Evolutionary conservation across 2,113 vertebrate genomes (phyloP).

Genomic region (Paratilapia polleni): DNA sequence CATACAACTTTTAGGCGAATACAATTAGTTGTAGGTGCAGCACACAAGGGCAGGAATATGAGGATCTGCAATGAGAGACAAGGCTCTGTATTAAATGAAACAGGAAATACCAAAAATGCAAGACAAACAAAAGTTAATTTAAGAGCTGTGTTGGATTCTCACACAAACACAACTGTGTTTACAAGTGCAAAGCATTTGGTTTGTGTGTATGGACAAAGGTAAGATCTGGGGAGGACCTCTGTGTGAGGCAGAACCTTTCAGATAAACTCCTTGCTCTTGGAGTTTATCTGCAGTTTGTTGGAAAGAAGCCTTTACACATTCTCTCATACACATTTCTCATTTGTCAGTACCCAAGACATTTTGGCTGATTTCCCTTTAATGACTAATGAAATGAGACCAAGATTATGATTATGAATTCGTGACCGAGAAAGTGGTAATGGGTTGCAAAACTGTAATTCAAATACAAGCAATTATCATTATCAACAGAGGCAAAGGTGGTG

Average conservation of each 20-base stretch:
- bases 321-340: not conserved
- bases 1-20: not conserved
- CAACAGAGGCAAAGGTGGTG: not conserved
- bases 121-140: conserved; percentile 1
- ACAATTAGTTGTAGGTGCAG: not conserved
- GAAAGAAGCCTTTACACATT: not conserved
- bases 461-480: not conserved
- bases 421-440: not conserved
- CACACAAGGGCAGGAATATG: not conserved
- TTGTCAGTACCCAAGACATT: not conserved
- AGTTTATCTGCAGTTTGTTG: not conserved
- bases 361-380: not conserved
- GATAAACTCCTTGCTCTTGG: not conserved
- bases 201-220: not conserved
- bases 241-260: not conserved
- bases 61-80: not conserved
- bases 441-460: not conserved
- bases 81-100: not conserved
- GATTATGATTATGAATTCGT: not conserved
- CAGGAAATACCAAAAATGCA: not conserved
- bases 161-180: not conserved
- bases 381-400: not conserved
- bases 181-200: not conserved
- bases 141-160: not conserved
- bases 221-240: not conserved